Conservation (phyloP, 2,113 vertebrate species). For the cat (Felis catus) region F.catus_Fca126_mat1.0 CM031419.1:58547001-58547500, state of each 20-base stretch:
- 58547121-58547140: neutral
- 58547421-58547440: neutral
- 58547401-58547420: neutral
- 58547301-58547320: neutral
- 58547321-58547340: neutral
- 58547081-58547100: neutral
- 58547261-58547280: neutral
- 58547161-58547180: neutral
- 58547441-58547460: neutral
- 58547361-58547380: neutral
- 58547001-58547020: neutral
- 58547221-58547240: neutral
- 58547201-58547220: neutral
- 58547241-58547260: neutral
- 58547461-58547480: neutral
- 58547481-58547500: neutral
- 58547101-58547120: neutral
- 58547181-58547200: neutral
- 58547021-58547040: neutral
- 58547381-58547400: neutral
- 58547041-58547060: neutral
- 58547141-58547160: neutral
- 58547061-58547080: neutral
- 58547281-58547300: neutral
- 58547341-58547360: neutral